Evolutionary conservation across 2,888 invertebrate genomes (phyloP).

Genomic region (Melanchra persicariae): DNA sequence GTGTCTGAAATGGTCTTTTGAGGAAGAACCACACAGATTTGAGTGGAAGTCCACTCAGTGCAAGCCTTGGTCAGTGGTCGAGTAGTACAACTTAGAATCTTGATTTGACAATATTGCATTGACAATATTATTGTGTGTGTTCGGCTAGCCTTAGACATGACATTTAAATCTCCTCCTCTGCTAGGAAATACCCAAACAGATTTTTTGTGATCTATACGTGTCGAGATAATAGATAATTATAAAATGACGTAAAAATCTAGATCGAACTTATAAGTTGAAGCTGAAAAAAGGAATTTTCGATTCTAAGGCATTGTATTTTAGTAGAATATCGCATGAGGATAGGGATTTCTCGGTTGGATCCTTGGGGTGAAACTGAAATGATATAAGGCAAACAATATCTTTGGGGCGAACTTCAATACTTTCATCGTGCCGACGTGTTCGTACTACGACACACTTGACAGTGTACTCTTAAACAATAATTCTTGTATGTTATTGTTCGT

Average conservation of each 20-base stretch:
- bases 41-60: too few relatives aligned
- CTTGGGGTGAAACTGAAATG: conserved; percentile 26
- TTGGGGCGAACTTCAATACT: conserved; percentile 25
- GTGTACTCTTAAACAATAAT: conserved; percentile 9
- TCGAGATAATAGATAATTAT: conserved; percentile 17
- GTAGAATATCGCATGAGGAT: neutral
- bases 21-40: too few relatives aligned
- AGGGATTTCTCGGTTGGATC: neutral
- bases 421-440: neutral
- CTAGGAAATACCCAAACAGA: neutral
- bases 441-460: neutral
- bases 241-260: conserved; percentile 18
- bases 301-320: neutral
- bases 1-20: too few relatives aligned
- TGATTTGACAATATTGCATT: too few relatives aligned
- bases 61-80: too few relatives aligned
- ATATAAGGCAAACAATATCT: conserved; percentile 23
- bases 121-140: too few relatives aligned
- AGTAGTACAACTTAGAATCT: too few relatives aligned
- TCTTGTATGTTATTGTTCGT: conserved; percentile 3
- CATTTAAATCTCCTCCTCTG: neutral
- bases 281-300: conserved; percentile 7
- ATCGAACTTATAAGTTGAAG: conserved; percentile 7
- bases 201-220: neutral
- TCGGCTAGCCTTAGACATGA: neutral